Percentiles rank a stretch among this genome's conserved stretches.
These are phyloP conservation scores for Sicus ferrugineus DNA, from an alignment of 2,888 invertebrate species.

Conservation along the genomic window DNA sequence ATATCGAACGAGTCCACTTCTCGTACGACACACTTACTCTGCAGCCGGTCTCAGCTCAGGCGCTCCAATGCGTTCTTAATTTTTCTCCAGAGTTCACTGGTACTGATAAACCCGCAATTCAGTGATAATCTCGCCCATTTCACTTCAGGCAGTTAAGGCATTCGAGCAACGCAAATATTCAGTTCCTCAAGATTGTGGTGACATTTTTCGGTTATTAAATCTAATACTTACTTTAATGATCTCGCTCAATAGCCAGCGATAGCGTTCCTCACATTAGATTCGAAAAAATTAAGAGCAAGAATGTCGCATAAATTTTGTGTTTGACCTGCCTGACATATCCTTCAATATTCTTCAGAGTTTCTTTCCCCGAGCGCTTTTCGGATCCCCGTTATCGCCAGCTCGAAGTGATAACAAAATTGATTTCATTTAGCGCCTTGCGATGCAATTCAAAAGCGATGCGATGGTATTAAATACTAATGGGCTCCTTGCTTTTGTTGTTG, in stretches of 20 bases:
- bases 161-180: background rate
- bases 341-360: constrained; percentile 23
- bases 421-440: constrained; percentile 2
- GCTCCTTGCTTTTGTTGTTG: constrained; percentile 1
- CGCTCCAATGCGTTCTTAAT: background rate
- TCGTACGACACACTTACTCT: background rate
- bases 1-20: background rate
- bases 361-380: background rate
- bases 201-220: background rate
- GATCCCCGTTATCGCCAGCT: background rate
- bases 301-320: constrained; percentile 10
- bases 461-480: constrained; percentile 5
- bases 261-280: background rate
- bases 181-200: background rate
- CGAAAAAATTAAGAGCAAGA: background rate
- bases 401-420: constrained; percentile 31
- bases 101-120: constrained; percentile 19
- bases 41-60: background rate
- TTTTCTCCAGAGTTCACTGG: constrained; percentile 15
- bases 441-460: background rate
- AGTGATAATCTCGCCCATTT: constrained; percentile 4
- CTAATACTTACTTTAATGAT: constrained; percentile 12
- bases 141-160: background rate
- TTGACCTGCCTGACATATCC: constrained; percentile 26
- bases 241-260: constrained; percentile 8